Conservation (phyloP, 2,113 vertebrate species). For the Alouatta palliata region DNA sequence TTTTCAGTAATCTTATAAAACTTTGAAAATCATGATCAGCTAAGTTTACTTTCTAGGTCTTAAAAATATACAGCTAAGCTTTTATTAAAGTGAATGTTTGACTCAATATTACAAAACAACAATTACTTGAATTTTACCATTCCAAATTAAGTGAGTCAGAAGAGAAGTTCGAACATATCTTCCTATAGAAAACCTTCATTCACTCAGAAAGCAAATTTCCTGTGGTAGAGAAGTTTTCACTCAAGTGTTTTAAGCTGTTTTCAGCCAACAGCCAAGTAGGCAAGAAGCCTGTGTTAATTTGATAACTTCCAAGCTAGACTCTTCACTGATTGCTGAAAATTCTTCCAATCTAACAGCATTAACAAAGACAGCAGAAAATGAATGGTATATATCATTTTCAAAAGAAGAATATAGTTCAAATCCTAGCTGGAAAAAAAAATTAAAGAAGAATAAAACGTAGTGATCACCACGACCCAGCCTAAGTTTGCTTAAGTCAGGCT, state of each 20-base stretch:
- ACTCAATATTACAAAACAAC: background rate
- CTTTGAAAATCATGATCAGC: slow-evolving; percentile 46
- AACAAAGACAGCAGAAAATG: background rate
- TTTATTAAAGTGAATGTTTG: slow-evolving; percentile 37
- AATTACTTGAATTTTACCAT: background rate
- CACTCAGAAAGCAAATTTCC: slow-evolving; percentile 38
- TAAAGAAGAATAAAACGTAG: background rate
- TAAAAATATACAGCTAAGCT: slow-evolving; percentile 59
- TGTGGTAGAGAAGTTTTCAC: background rate
- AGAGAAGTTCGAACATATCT: background rate
- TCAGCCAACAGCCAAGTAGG: background rate
- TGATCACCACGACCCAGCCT: background rate
- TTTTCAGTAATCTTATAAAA: slow-evolving; percentile 63
- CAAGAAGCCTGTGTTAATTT: background rate
- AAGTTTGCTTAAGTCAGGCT: background rate
- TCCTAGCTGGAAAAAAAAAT: no score
- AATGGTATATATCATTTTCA: background rate
- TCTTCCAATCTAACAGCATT: background rate
- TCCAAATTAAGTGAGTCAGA: background rate
- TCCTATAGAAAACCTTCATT: background rate
- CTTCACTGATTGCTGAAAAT: background rate
- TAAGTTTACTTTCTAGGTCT: slow-evolving; percentile 50
- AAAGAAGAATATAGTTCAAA: background rate
- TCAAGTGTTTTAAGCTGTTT: background rate
- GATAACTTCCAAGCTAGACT: background rate